A percentile compares a stretch with the other conserved stretches of the same genome.
phyloP scores from a whole-genome alignment of 2,888 invertebrate species.

The Torymus aiolomorphi region DNA sequence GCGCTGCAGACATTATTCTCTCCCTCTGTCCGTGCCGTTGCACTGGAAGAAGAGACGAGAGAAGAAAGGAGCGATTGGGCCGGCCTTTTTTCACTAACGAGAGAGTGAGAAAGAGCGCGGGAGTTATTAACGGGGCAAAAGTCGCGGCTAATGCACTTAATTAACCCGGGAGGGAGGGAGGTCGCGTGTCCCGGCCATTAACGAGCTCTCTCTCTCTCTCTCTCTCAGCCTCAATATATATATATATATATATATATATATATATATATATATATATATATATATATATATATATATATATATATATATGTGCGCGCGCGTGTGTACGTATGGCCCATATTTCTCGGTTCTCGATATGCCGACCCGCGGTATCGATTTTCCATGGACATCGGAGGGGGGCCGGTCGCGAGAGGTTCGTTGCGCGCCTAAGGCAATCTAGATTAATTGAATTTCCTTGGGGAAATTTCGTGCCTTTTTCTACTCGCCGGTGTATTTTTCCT shows the following conservation, averaged over 20 bases:
- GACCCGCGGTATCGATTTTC: conserved; percentile 57
- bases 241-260: too few relatives aligned
- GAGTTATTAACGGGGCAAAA: conserved; percentile 60
- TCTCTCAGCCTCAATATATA: neutral
- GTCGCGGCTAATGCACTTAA: conserved; percentile 68
- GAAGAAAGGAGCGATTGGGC: neutral
- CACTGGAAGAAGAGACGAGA: neutral
- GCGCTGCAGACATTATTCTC: neutral
- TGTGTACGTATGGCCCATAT: conserved; percentile 35
- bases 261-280: neutral
- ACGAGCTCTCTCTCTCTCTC: conserved; percentile 59
- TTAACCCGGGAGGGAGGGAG: conserved; percentile 58
- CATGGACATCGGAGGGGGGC: conserved; percentile 39
- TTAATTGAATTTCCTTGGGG: conserved; percentile 56
- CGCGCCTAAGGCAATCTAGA: conserved; percentile 47
- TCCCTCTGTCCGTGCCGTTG: too few relatives aligned
- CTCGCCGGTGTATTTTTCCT: neutral
- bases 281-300: neutral
- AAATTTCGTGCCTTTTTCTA: conserved; percentile 33
- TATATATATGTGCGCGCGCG: neutral
- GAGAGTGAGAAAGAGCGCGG: neutral
- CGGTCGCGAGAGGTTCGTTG: conserved; percentile 15
- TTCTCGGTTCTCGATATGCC: conserved; percentile 46
- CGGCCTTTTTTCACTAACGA: conserved; percentile 14
- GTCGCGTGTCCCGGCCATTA: conserved; percentile 60